These are phyloP conservation scores for Gymnodraco acuticeps DNA, from an alignment of 2,797 vertebrate species.

Conservation along the genomic window DNA sequence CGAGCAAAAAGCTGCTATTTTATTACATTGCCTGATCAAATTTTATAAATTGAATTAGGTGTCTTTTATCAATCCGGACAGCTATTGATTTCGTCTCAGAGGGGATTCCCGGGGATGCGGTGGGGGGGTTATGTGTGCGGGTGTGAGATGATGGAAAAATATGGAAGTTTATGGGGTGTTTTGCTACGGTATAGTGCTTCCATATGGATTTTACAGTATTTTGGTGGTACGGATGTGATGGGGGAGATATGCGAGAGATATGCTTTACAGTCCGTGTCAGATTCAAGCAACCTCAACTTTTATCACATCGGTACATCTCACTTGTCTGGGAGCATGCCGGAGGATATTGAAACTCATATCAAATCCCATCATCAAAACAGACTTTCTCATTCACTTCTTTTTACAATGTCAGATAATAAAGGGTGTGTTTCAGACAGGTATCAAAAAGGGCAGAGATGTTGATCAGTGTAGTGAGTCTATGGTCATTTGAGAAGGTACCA, in stretches of 20 bases:
- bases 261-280: conserved; percentile 37
- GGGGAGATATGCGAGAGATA: conserved; percentile 28
- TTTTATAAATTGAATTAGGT: conserved; percentile 74
- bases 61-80: conserved; percentile 64
- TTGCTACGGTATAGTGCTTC: conserved; percentile 52
- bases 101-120: conserved; percentile 27
- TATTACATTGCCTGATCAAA: conserved; percentile 72
- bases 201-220: conserved; percentile 56
- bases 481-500: too few species aligned
- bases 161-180: conserved; percentile 53
- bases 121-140: conserved; percentile 24
- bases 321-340: not conserved
- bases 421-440: not conserved
- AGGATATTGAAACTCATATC: conserved; percentile 22
- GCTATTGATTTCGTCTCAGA: conserved; percentile 66
- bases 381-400: not conserved
- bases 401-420: not conserved
- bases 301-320: conserved; percentile 26
- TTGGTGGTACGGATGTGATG: conserved; percentile 36
- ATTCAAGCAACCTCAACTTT: conserved; percentile 29
- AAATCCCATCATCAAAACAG: not conserved
- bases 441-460: not conserved
- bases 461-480: too few species aligned
- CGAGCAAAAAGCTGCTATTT: conserved; percentile 57
- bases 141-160: conserved; percentile 61